Conservation (phyloP, 1,140 invertebrate species). For the Wiebesia pumilae region DNA sequence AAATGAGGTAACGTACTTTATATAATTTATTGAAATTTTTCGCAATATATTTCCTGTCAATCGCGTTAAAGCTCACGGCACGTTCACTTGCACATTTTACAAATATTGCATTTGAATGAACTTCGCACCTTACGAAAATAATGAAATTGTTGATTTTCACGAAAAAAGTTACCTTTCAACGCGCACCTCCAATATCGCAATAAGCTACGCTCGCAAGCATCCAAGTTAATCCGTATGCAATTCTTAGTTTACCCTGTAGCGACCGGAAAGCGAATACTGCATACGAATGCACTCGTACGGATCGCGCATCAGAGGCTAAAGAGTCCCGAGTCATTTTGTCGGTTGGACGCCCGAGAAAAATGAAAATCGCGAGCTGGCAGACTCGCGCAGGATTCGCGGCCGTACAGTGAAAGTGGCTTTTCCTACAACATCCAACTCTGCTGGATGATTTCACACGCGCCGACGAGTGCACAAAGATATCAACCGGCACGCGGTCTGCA, state of each 20-base stretch:
- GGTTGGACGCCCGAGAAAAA: neutral
- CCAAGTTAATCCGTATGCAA: no score
- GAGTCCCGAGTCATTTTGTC: neutral
- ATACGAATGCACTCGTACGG: no score
- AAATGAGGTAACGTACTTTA: neutral
- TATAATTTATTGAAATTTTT: neutral
- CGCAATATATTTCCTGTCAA: neutral
- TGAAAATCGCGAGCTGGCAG: slow-evolving; percentile 19
- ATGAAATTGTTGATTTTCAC: neutral
- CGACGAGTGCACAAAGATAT: slow-evolving; percentile 2
- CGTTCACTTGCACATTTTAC: no score
- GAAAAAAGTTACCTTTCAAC: neutral
- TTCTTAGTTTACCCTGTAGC: no score
- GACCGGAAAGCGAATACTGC: no score
- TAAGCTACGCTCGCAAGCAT: no score
- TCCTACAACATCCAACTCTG: neutral
- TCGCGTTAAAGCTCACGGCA: neutral
- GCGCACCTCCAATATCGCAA: no score
- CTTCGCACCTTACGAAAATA: neutral
- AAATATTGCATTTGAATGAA: no score
- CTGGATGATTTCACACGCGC: slow-evolving; percentile 49
- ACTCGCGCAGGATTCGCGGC: neutral
- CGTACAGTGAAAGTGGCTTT: slow-evolving; percentile 46
- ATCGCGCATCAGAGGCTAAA: slow-evolving; percentile 6
- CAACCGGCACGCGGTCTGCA: neutral